Base-by-base conservation (phyloP, 2,888 invertebrate species). In the Stenoptilia bipunctidactyla region DNA sequence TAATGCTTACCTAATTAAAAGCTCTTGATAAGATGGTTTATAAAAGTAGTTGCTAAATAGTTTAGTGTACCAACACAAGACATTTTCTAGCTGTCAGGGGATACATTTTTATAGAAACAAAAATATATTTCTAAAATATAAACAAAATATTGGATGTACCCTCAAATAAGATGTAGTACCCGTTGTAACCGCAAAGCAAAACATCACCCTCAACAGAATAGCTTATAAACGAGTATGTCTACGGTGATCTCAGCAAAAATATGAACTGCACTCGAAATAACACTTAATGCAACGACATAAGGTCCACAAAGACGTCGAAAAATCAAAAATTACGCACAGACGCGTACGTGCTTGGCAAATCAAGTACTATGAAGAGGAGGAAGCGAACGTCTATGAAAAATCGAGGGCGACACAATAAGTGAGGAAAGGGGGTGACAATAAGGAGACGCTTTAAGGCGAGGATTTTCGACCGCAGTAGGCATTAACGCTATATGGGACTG, bases 361-460 rank as follows among this genome's bases (percentile, higher is more conserved):
- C 79, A 80, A 82, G 80, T 79, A 66, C 61, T 66, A 70, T 75
- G 66, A 71, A 76, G 76, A 73, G 75, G 20, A 65, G 70, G 76
- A 77, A 70, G 73, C 70, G 65, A 70, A 53, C 67, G 68, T 66
- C 68, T 74, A 76, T 77, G 79, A 82, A 82, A 80, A 82, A 79
- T 79, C 75, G 76, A 73, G 76, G 71, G 61, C 61, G 64, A 79
- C 75, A 75, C 71, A 74, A 76, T 76, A 66, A 72, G 66, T 60
- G 61, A 54, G 56, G 58, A 53, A 64, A 60, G 62, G 68, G 72
- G 70, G 68, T 58, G 45, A 35, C 8, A 14, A 34, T 55, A 61
- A 55, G 58, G 53, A 71, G 72, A 69, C 70, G 68, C 63, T 74
- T 70, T 76, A n/a, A n/a, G n/a, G n/a, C n/a, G n/a, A n/a, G n/a